phyloP scores from a whole-genome alignment of 2,888 invertebrate genomes.

The Eupithecia inturbata region DNA sequence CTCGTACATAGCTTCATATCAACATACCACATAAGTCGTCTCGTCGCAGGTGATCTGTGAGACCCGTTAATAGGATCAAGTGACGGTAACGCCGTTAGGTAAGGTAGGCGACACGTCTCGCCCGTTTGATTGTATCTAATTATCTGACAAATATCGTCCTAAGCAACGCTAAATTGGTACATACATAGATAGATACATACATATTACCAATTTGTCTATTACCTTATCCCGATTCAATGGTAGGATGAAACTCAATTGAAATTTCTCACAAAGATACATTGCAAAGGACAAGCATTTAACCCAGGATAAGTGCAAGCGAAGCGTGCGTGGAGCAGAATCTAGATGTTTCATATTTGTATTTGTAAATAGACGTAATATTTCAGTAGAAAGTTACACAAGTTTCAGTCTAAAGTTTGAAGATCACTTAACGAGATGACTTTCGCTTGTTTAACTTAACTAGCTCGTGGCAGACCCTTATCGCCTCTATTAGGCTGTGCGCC shows the following conservation, averaged over 20 bases:
- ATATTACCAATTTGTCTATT: not conserved
- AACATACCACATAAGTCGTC: not conserved
- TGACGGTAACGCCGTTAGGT: not conserved
- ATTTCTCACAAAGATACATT: not conserved
- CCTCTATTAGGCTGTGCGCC: not conserved
- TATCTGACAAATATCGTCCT: not conserved
- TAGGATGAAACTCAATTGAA: too few species aligned
- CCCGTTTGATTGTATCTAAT: not conserved
- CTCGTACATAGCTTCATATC: not conserved
- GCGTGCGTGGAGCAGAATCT: not conserved
- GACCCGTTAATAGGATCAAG: not conserved
- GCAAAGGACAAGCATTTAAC: not conserved
- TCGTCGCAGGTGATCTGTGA: not conserved
- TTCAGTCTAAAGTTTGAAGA: not conserved
- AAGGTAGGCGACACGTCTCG: not conserved
- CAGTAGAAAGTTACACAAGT: not conserved
- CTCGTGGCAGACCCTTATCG: not conserved
- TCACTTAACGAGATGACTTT: conserved; percentile 1
- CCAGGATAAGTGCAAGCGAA: not conserved
- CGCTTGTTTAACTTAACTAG: not conserved
- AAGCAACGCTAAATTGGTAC: not conserved
- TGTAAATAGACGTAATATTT: not conserved
- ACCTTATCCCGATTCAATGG: too few species aligned
- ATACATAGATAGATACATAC: too few species aligned
- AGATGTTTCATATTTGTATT: not conserved